A percentile compares a stretch with the other conserved stretches of the same genome.
These are phyloP conservation scores for Pempheris klunzingeri DNA, from an alignment of 2,797 vertebrate species.

Conservation along the genomic window DNA sequence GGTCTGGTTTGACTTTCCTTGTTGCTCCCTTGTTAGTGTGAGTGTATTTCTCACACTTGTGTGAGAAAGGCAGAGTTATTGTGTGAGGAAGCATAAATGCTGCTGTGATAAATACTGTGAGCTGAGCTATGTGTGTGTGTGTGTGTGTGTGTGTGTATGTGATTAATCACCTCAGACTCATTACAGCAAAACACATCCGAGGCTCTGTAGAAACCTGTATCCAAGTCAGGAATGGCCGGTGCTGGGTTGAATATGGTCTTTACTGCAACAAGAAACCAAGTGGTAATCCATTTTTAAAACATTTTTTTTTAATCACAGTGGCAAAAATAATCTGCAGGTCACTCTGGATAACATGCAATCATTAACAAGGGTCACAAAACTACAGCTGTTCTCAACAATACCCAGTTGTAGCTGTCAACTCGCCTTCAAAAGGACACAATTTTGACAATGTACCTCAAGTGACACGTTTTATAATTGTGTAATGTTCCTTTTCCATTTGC, in stretches of 20 bases:
- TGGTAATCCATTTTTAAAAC: slow-evolving; percentile 5
- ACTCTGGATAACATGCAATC: slow-evolving; percentile 13
- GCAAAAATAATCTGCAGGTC: slow-evolving; percentile 29
- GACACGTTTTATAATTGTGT: slow-evolving; percentile 51
- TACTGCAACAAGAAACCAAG: slow-evolving; percentile 84
- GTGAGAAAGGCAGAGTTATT: slow-evolving; percentile 42
- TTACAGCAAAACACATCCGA: slow-evolving; percentile 98
- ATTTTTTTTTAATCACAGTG: slow-evolving; percentile 18
- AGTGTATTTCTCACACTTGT: slow-evolving; percentile 23
- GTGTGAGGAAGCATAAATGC: slow-evolving; percentile 40
- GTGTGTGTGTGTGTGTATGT: slow-evolving; percentile 43
- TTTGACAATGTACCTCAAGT: slow-evolving; percentile 28
- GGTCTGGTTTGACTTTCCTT: slow-evolving; percentile 28
- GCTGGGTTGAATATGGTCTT: slow-evolving; percentile 98
- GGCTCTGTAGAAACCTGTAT: slow-evolving; percentile 89
- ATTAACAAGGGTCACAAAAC: slow-evolving; percentile 25
- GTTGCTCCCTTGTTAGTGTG: slow-evolving; percentile 20
- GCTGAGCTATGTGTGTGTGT: slow-evolving; percentile 29
- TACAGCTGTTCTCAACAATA: slow-evolving; percentile 18
- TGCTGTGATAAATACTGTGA: slow-evolving; percentile 47
- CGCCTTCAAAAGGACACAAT: slow-evolving; percentile 21
- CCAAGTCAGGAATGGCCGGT: slow-evolving; percentile 91
- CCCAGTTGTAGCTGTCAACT: slow-evolving; percentile 26
- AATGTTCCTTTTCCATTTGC: slow-evolving; percentile 52
- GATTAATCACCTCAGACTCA: slow-evolving; percentile 93